Evolutionary conservation across 1,140 invertebrate species (phyloP), one percentile per base, ranked within the genome.

Genomic region (Drosophila persimilis): DNA sequence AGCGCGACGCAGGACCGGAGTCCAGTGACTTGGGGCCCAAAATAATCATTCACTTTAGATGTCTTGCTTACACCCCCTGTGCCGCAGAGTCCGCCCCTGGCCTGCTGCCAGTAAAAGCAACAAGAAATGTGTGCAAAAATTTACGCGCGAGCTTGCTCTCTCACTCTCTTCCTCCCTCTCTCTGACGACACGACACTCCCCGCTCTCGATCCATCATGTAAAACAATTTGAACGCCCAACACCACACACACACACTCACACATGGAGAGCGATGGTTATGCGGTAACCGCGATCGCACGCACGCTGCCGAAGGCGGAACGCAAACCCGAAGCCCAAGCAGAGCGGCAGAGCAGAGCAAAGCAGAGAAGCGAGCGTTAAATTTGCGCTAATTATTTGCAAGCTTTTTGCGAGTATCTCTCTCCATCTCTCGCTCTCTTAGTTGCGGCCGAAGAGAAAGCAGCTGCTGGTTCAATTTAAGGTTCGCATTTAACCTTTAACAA

Each of bases 381-480:
- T 77, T 75, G 83, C 81, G 83, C 81, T 88, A 86, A 86, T 86
- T 88, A 86, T 86, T 86, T 65, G 81, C 83, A 74, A 88, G 78
- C 74, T 81, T 70, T 83, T 58, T 62, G 5, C 20, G 31, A 31
- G 20, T 17, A 39, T 53, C 29, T n/a, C 41, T 56, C 41, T 44
- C 54, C 45, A 22, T 17, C 17, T 6, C n/a, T 6, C 35, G 22
- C 51, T 45, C 69, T 73, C 71, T 73, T 73, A 58, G 41, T 17
- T 15, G 52, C 60, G 15, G 53, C n/a, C 48, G 11, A 73, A 73
- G 71, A 73, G 71, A 65, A 73, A 73, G 60, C 60, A 29, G 22
- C 43, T 39, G 39, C 20, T 51, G n/a, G 50, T 35, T 64, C 31
- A 66, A 47, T 55, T 72, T 54, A 78, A 65, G 76, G 65, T 84